A percentile compares a stretch with the other conserved stretches of the same genome.
Conservation (phyloP, 2,888 invertebrate species). For the Spatulosminthurus flaviceps region DNA sequence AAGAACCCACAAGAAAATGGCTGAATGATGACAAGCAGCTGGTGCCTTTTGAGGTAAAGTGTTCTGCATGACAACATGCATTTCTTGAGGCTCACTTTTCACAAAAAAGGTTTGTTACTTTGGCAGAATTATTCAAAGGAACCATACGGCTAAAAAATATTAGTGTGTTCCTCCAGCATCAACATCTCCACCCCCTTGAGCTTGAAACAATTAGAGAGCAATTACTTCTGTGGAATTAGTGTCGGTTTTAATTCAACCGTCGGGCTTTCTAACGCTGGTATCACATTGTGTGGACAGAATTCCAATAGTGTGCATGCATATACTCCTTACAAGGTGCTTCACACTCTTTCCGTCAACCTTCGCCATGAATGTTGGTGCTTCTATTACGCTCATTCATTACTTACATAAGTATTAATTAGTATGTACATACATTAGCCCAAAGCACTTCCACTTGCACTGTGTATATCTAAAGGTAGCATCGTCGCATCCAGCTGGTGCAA, state of each 20-base stretch:
- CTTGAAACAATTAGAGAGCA: conserved; percentile 31
- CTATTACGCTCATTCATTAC: too few relatives aligned
- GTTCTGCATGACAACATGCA: conserved; percentile 4
- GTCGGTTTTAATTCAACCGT: conserved; percentile 33
- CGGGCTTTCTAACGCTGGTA: not conserved
- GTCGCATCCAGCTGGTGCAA: conserved; percentile 33
- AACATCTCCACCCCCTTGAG: conserved; percentile 20
- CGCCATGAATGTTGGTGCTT: too few relatives aligned
- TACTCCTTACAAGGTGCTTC: not conserved
- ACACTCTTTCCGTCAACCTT: too few relatives aligned
- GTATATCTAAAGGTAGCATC: not conserved
- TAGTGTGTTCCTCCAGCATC: conserved; percentile 18
- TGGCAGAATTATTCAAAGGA: conserved; percentile 29
- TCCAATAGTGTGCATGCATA: not conserved
- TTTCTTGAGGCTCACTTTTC: not conserved
- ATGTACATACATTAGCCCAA: not conserved
- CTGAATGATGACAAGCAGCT: conserved; percentile 51
- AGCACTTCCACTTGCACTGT: not conserved
- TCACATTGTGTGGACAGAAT: not conserved
- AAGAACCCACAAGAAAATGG: conserved; percentile 39
- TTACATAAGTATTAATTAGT: not conserved
- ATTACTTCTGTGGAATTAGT: conserved; percentile 27
- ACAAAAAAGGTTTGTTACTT: not conserved
- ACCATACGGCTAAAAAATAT: conserved; percentile 18
- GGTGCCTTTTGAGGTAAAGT: conserved; percentile 46